Base-by-base conservation (phyloP, 2,797 vertebrate species). In the Sebastes umbrosus region DNA sequence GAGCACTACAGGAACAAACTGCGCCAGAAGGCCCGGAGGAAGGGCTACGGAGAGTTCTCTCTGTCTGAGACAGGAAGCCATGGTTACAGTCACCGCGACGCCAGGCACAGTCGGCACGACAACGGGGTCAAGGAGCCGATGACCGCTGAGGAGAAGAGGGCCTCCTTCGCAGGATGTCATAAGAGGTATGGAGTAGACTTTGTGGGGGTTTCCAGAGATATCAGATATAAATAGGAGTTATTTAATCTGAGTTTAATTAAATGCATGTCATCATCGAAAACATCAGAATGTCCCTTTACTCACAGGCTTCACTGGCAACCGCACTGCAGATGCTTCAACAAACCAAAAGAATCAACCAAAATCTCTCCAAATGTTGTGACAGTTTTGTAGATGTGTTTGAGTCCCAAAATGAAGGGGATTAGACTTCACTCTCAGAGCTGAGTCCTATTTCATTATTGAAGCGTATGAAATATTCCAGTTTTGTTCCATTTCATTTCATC, bases 1-100 rank as follows among this genome's bases (percentile, higher is more conserved):
- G 98, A 99, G 83, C 98, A 99, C 86, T 99, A 99, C 90, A 96
- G 98, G 88, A 99, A 99, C 94, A 99, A 99, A 88, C 95, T 99
- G 79, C 97, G 98, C 1, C 96, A 99, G 82, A 99, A 99, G 90
- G 98, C 98, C 52, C 96, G 98, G 81, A 96, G 97, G 88, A 99
- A 99, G 73, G 98, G 97, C 0, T 99, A 99, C 80, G 98, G 97
- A 5, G 98, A 99, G 79, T 97, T 98, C 77, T 97, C 97, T 0
- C 92, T 96, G 1, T 95, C 95, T 4, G 97, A 98, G 82, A 95
- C 66, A 1, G 95, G 68, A 86, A 92, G 93, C 90, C 95, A 95
- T 4, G 89, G 92, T 24, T 94, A 95, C 79, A 79, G 92, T 55
- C 95, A 95, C 80, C 93, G 93, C 8, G 94, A 95, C 55, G 4